phyloP scores from a whole-genome alignment of 1,140 invertebrate species.

The Leptinotarsa texana region DNA sequence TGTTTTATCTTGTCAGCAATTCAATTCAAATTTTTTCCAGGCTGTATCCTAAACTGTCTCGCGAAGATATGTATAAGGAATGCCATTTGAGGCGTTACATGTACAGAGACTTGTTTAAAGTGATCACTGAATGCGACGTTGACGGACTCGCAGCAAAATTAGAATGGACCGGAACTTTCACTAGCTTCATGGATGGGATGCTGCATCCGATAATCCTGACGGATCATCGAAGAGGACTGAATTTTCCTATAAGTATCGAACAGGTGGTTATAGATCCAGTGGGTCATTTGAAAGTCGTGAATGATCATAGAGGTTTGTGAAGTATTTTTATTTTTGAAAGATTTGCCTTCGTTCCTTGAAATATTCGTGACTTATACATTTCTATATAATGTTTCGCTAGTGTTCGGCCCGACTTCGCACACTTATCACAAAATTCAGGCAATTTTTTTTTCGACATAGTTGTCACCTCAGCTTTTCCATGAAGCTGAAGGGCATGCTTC shows the following conservation, averaged over 20 bases:
- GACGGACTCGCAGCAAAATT: conserved; percentile 68
- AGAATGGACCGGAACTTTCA: conserved; percentile 86
- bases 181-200: conserved; percentile 92
- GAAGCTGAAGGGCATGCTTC: too few species aligned
- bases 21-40: conserved; percentile 38
- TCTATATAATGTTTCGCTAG: too few species aligned
- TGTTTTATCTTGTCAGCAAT: too few species aligned
- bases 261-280: conserved; percentile 79
- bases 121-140: conserved; percentile 70
- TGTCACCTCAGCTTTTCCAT: too few species aligned
- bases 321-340: too few species aligned
- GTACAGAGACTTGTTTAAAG: conserved; percentile 85
- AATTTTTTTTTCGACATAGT: too few species aligned
- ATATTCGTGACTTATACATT: too few species aligned
- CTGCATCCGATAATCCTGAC: conserved; percentile 84
- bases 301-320: conserved; percentile 6
- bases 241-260: conserved; percentile 84
- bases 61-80: conserved; percentile 90
- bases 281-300: conserved; percentile 62
- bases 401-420: too few species aligned
- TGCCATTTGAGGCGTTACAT: conserved; percentile 90
- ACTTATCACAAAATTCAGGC: too few species aligned
- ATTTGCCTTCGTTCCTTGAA: too few species aligned
- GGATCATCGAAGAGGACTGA: conserved; percentile 72
- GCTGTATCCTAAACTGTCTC: conserved; percentile 63